Percentiles rank a stretch among this genome's conserved stretches.
Conservation (phyloP, 2,888 invertebrate species). For the Perizoma affinitatum region DNA sequence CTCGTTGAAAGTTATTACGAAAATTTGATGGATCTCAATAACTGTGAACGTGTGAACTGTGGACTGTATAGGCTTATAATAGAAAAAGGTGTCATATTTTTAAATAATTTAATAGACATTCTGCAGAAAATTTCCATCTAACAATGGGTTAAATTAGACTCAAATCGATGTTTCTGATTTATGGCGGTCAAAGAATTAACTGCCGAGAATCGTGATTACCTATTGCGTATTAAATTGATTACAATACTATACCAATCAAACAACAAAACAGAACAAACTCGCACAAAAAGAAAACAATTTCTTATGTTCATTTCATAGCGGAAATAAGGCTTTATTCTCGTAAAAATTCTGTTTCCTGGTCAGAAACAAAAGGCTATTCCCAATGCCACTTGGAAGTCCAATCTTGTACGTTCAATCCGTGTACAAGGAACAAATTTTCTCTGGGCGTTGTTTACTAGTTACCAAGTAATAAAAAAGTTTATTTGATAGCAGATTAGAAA, state of each 20-base stretch:
- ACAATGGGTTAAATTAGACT: too few species aligned
- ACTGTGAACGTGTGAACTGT: background rate
- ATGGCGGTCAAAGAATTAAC: too few species aligned
- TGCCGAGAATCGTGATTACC: too few species aligned
- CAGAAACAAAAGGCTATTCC: slow-evolving; percentile 34
- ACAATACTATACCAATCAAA: slow-evolving; percentile 9
- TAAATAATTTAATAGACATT: too few species aligned
- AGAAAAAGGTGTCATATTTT: too few species aligned
- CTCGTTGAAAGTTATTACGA: slow-evolving; percentile 4
- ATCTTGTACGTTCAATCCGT: slow-evolving; percentile 42
- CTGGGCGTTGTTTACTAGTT: slow-evolving; percentile 68
- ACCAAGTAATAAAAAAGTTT: slow-evolving; percentile 75
- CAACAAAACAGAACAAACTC: slow-evolving; percentile 18
- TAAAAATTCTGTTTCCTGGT: slow-evolving; percentile 31
- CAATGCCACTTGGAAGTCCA: slow-evolving; percentile 31
- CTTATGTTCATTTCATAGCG: slow-evolving; percentile 20
- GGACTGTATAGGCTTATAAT: too few species aligned
- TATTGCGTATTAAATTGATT: too few species aligned
- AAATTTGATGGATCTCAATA: slow-evolving; percentile 16
- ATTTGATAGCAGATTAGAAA: slow-evolving; percentile 76
- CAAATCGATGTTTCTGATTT: too few species aligned
- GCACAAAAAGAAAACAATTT: slow-evolving; percentile 21
- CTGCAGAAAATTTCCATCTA: too few species aligned
- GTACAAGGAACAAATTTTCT: slow-evolving; percentile 54
- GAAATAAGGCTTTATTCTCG: slow-evolving; percentile 28